phyloP scores from a whole-genome alignment of 2,888 invertebrate genomes.

The Flexamia atlantica region DNA sequence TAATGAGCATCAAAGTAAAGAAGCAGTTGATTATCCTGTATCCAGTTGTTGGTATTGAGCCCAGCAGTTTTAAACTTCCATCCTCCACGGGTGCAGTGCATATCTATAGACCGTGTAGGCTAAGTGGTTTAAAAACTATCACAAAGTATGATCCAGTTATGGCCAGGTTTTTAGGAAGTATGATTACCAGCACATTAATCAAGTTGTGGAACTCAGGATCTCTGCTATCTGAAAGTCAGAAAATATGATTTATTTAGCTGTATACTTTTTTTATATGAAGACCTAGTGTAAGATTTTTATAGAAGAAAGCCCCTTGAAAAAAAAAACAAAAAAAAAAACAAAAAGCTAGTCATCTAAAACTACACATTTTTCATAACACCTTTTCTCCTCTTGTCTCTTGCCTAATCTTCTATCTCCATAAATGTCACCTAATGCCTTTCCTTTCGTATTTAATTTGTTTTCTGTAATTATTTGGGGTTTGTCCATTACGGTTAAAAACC shows the following conservation, averaged over 20 bases:
- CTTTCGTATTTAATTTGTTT: too few species aligned
- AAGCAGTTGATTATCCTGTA: conserved; percentile 57
- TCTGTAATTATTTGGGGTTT: too few species aligned
- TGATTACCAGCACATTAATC: conserved; percentile 67
- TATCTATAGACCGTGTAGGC: conserved; percentile 63
- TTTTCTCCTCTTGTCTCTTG: too few species aligned
- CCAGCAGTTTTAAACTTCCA: conserved; percentile 58
- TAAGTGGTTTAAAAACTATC: conserved; percentile 60
- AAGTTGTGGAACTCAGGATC: conserved; percentile 67
- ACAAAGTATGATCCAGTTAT: conserved; percentile 66
- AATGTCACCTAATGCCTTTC: too few species aligned
- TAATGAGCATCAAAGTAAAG: conserved; percentile 63
- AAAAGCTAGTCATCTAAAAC: not conserved
- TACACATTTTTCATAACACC: too few species aligned
- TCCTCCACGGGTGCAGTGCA: conserved; percentile 58
- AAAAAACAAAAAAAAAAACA: not conserved
- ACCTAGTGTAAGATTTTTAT: too few species aligned
- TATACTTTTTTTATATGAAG: not conserved
- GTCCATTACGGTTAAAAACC: too few species aligned
- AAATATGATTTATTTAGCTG: not conserved
- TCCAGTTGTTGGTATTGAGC: conserved; percentile 62
- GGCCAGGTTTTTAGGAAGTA: conserved; percentile 65
- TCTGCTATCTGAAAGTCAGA: conserved; percentile 55
- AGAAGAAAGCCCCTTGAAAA: not conserved
- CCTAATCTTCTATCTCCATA: too few species aligned